Evolutionary conservation across 2,888 invertebrate species (phyloP).

Genomic region (Smittia sp.): DNA sequence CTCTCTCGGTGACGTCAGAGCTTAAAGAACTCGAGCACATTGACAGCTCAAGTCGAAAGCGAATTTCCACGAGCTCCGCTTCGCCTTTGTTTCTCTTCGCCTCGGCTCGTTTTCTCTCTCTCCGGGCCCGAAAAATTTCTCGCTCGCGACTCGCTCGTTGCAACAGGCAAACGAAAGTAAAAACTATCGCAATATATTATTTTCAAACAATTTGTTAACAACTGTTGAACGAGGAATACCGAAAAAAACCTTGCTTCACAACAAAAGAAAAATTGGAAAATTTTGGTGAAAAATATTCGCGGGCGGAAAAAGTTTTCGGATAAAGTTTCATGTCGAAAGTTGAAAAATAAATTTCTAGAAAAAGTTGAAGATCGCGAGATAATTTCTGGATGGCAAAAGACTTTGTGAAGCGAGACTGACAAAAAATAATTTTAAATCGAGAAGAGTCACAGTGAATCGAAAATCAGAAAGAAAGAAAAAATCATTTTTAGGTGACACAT

Average conservation of each 20-base stretch:
- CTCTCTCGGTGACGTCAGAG: neutral
- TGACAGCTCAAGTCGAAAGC: neutral
- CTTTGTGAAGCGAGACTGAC: neutral
- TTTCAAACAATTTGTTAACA: constrained; percentile 41
- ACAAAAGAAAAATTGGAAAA: constrained; percentile 40
- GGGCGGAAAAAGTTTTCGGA: neutral
- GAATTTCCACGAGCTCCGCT: constrained; percentile 1
- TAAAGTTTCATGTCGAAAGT: neutral
- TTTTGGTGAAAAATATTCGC: neutral
- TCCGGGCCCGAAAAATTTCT: neutral
- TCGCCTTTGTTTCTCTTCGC: constrained; percentile 7
- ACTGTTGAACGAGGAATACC: constrained; percentile 39
- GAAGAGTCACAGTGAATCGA: constrained; percentile 38
- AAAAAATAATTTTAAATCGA: constrained; percentile 23
- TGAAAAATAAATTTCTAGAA: constrained; percentile 25
- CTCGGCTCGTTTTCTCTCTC: neutral
- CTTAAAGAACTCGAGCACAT: neutral
- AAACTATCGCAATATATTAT: constrained; percentile 40
- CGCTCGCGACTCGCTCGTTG: neutral
- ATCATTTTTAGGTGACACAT: constrained; percentile 42
- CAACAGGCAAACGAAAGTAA: constrained; percentile 34
- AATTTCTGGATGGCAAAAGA: neutral
- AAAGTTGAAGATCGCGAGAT: neutral
- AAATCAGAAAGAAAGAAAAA: constrained; percentile 38
- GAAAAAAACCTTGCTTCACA: constrained; percentile 17